Evolutionary conservation across 2,888 invertebrate genomes (phyloP), one percentile per base, ranked within the genome.

Genomic region (Camptogramma bilineatum): DNA sequence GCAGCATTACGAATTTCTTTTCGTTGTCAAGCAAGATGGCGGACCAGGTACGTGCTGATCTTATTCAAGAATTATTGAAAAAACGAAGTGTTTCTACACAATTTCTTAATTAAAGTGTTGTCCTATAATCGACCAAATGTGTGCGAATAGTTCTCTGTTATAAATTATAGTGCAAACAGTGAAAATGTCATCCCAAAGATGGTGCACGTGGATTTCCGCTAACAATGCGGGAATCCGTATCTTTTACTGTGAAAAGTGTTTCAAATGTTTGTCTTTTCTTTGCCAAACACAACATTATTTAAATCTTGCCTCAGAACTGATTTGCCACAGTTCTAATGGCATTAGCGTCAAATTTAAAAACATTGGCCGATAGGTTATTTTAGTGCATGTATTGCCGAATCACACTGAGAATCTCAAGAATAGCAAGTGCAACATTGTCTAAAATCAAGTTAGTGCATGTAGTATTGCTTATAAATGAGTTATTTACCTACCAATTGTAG

Each of bases 1-100:
- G 79, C 78, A 79, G 78, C 77, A 81, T 64, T 71, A 78, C 66
- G 28, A 44, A 56, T 64, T 86, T 90, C 94, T 94, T 94, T 94
- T 91, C 90, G 81, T 88, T 90, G 80, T 90, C 90, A 89, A 94
- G 90, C 95, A 96, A 96, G 88, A 96, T 96, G 96, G 96, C 96
- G 93, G 96, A 96, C 91, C 96, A 96, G 95, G 96, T 96, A 95
- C 85, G 95, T 94, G 80, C 80, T 76, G 79, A 81, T 73, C 81
- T 77, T 85, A 82, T 68, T 52, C 31, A 53, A 72, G 75, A 84
- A 84, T 73, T 80, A 74, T 66, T 75, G 58, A 5, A 71, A 73
- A 74, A 74, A 67, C 31, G 47, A 1, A 4, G 55, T 62, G 59
- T 66, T 71, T 65, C n/a, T 21, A 2, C 1, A 7, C 17, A 19